Base-by-base conservation (phyloP, 23 tunicate genomes). In the Botrylloides violaceus region DNA sequence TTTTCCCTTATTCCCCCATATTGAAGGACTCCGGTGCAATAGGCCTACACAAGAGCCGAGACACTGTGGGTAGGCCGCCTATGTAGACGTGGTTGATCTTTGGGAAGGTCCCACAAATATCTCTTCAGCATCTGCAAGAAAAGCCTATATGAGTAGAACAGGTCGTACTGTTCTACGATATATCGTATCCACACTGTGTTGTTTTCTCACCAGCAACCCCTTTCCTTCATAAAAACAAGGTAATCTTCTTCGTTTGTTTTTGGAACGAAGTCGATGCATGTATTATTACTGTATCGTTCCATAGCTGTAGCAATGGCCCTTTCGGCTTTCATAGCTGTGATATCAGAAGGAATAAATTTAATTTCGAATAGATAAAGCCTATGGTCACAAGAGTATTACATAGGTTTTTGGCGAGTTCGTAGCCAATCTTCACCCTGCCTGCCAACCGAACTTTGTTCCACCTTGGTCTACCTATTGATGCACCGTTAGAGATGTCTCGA, bases 261-360 rank as follows among this genome's bases (percentile, higher is more conserved):
- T 23, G 65, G 30, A 22, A 70, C 68, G 49, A 79, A 79, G 35
- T 79, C 83, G 58, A 79, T 79, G 70, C 83, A 79, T 29, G 83
- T 79, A 21, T 68, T 43, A 6, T 32, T 25, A 35, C 65, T 34
- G 23, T 58, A 79, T 33, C 23, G 34, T 5, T 28, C 37, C 4
- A 79, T 70, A 23, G 76, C 83, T 32, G 57, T 27, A 0, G 32
- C 27, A 22, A 79, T 79, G 9, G 70, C 63, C 1, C 23, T 57
- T 12, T 55, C 55, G 58, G 76, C 83, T 58, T 49, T 47, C 24
- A 34, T 19, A 1, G 76, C 76, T 79, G 49, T 1, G 50, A 29
- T 36, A 12, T n/a, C 9, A 4, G 4, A 37, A 68, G 24, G 5
- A 37, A 36, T 7, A 37, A 0, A 35, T 36, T 18, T 47, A 47